A percentile compares a stretch with the other conserved stretches of the same genome.
These are phyloP conservation scores for Tarsius wallacei DNA, from an alignment of 2,797 vertebrate species.

Conservation along the genomic window DNA sequence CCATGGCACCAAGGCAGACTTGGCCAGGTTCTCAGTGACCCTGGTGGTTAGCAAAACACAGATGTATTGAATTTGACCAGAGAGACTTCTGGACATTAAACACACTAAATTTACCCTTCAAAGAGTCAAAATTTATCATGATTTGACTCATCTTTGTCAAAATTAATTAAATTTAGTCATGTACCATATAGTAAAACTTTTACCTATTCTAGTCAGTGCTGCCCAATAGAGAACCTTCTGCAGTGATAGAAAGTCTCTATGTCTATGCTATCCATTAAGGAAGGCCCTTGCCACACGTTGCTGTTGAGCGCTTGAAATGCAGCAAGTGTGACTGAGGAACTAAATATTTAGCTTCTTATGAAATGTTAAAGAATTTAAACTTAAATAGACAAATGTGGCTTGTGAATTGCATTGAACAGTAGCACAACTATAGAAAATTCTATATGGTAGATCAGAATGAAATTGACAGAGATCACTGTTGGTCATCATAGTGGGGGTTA, in stretches of 20 bases:
- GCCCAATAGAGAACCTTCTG: background rate
- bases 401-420: background rate
- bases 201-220: background rate
- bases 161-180: background rate
- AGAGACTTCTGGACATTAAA: background rate
- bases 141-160: slow-evolving; percentile 35
- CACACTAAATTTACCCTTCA: background rate
- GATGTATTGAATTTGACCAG: background rate
- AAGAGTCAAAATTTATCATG: background rate
- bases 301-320: background rate
- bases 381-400: slow-evolving; percentile 6
- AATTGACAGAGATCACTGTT: background rate
- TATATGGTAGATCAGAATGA: background rate
- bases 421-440: background rate
- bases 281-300: background rate
- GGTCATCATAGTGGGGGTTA: slow-evolving; percentile 2
- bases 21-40: background rate
- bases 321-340: background rate
- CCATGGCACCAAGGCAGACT: background rate
- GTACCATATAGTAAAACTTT: background rate
- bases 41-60: background rate
- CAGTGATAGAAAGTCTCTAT: background rate
- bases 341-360: background rate
- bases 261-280: background rate
- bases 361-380: slow-evolving; percentile 52